These are phyloP conservation scores for Thalpophila matura DNA, from an alignment of 2,888 invertebrate genomes.

Conservation along the genomic window DNA sequence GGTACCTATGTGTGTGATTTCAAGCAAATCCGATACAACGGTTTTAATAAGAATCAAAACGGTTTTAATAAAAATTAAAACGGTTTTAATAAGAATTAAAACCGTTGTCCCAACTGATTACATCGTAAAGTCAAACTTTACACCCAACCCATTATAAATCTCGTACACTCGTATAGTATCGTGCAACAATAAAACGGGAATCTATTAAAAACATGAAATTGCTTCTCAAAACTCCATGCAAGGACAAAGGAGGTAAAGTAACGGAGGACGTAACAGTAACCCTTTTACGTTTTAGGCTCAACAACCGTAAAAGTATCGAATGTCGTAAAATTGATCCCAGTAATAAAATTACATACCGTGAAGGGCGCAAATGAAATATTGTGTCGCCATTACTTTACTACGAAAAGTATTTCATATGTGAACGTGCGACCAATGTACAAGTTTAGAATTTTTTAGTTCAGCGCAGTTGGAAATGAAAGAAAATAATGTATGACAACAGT, in stretches of 20 bases:
- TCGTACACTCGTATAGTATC: conserved; percentile 35
- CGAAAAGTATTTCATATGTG: conserved; percentile 48
- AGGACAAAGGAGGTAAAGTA: conserved; percentile 74
- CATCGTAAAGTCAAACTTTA: conserved; percentile 55
- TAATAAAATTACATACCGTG: conserved; percentile 85
- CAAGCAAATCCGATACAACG: conserved; percentile 18
- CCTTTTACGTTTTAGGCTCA: conserved; percentile 84
- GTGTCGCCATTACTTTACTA: conserved; percentile 34
- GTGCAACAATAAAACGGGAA: conserved; percentile 61
- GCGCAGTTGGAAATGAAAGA: not conserved
- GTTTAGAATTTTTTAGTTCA: conserved; percentile 9
- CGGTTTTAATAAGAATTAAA: too few species aligned
- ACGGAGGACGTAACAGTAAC: conserved; percentile 75
- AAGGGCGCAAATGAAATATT: conserved; percentile 84
- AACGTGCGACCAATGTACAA: conserved; percentile 6
- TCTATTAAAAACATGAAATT: conserved; percentile 69
- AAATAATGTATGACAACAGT: too few species aligned
- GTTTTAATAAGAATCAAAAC: too few species aligned
- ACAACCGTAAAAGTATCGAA: conserved; percentile 86
- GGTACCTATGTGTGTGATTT: conserved; percentile 4
- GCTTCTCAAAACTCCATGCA: conserved; percentile 72
- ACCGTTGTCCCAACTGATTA: conserved; percentile 36
- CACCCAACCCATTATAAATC: conserved; percentile 52
- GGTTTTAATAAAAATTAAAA: too few species aligned
- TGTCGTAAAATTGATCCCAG: conserved; percentile 84